Percentiles rank a stretch among this genome's conserved stretches.
Conservation (phyloP, 2,888 invertebrate genomes). For the Apantesis nais region DNA sequence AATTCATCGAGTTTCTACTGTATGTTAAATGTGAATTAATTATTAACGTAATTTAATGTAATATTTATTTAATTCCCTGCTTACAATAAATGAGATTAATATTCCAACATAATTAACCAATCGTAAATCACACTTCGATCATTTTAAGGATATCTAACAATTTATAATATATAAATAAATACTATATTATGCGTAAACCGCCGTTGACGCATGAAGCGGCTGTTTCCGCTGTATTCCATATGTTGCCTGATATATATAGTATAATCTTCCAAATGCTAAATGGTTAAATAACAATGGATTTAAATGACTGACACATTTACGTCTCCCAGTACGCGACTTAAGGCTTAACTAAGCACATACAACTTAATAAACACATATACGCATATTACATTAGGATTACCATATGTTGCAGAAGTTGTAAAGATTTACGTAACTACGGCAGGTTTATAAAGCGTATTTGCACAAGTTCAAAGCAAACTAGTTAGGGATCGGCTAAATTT, state of each 20-base stretch:
- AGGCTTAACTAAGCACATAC: slow-evolving; percentile 13
- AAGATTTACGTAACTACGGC: neutral
- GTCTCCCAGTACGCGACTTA: slow-evolving; percentile 23
- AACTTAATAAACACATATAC: slow-evolving; percentile 11
- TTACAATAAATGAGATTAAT: neutral
- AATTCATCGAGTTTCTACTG: too few species aligned
- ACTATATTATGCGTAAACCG: neutral
- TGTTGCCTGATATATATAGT: slow-evolving; percentile 59
- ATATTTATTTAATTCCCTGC: neutral
- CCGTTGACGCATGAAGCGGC: too few species aligned
- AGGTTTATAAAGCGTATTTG: neutral
- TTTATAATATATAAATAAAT: too few species aligned
- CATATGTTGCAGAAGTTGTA: neutral
- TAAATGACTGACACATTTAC: slow-evolving; percentile 48
- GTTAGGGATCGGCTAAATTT: neutral
- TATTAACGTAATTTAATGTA: neutral
- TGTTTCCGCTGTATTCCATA: slow-evolving; percentile 46
- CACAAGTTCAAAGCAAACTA: slow-evolving; percentile 1
- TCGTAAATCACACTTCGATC: neutral
- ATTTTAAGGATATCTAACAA: too few species aligned
- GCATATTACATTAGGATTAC: neutral
- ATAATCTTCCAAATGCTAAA: slow-evolving; percentile 55
- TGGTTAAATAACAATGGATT: slow-evolving; percentile 58
- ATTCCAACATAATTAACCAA: neutral
- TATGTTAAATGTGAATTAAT: too few species aligned